Percentiles rank a stretch among this genome's conserved stretches.
These are phyloP conservation scores for Tipula lateralis DNA, from an alignment of 2,888 invertebrate genomes.

Conservation along the genomic window DNA sequence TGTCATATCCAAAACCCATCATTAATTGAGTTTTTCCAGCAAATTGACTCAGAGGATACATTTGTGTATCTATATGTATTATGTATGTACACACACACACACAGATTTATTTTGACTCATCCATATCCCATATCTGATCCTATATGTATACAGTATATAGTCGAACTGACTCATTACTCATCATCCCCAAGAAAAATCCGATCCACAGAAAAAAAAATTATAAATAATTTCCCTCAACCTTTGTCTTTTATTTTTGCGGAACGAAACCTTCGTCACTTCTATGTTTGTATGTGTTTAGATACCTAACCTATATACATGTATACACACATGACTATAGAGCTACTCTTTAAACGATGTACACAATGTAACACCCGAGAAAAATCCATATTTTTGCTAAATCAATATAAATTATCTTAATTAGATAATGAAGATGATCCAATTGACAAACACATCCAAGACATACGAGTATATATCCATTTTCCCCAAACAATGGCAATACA, in stretches of 20 bases:
- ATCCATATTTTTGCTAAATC: not conserved
- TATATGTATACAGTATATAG: too few relatives aligned
- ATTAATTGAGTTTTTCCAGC: not conserved
- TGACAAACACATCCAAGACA: not conserved
- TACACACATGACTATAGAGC: too few relatives aligned
- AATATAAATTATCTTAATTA: slow-evolving; percentile 1
- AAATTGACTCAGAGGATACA: not conserved
- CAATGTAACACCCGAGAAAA: not conserved
- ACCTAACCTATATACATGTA: not conserved
- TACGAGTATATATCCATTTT: not conserved
- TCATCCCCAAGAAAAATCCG: not conserved
- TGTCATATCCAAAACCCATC: not conserved
- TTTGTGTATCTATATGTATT: not conserved
- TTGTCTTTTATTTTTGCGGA: not conserved
- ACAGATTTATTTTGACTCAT: not conserved
- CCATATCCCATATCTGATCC: not conserved
- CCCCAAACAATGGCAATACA: not conserved
- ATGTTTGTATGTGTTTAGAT: not conserved
- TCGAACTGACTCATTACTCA: not conserved
- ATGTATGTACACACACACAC: not conserved
- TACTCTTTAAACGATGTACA: not conserved
- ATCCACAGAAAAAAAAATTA: too few relatives aligned
- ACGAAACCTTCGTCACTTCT: not conserved
- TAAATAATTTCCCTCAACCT: not conserved
- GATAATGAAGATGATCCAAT: not conserved